A percentile compares a stretch with the other conserved stretches of the same genome.
Conservation (phyloP, 2,888 invertebrate species). For the Myopa tessellatipennis region DNA sequence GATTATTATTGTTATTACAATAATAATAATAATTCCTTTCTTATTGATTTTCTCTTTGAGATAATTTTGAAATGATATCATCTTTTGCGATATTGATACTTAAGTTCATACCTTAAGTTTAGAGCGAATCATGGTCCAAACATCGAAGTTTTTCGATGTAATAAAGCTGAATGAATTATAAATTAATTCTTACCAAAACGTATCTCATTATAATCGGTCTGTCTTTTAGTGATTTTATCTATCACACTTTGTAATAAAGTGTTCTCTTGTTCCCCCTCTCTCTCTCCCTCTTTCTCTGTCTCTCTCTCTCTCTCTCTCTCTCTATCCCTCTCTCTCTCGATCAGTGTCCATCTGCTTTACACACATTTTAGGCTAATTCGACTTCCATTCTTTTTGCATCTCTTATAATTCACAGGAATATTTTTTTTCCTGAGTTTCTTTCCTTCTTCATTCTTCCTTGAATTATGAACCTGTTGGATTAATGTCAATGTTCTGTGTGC, state of each 20-base stretch:
- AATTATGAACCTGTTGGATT: constrained; percentile 44
- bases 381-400: background rate
- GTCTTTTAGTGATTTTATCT: background rate
- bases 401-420: background rate
- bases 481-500: constrained; percentile 35
- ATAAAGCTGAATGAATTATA: too few relatives aligned
- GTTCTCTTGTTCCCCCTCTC: background rate
- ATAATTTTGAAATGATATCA: too few relatives aligned
- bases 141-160: too few relatives aligned
- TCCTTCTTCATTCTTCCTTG: constrained; percentile 3
- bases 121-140: too few relatives aligned
- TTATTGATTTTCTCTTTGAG: too few relatives aligned
- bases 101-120: too few relatives aligned
- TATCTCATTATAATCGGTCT: background rate
- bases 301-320: background rate
- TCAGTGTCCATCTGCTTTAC: background rate
- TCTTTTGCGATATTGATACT: too few relatives aligned
- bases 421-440: background rate
- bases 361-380: constrained; percentile 20
- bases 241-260: background rate
- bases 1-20: too few relatives aligned
- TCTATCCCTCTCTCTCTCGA: background rate
- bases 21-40: too few relatives aligned
- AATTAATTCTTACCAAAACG: too few relatives aligned
- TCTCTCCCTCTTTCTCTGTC: background rate